Evolutionary conservation across 2,797 vertebrate species (phyloP).

Genomic region (Typhlichthys subterraneus): DNA sequence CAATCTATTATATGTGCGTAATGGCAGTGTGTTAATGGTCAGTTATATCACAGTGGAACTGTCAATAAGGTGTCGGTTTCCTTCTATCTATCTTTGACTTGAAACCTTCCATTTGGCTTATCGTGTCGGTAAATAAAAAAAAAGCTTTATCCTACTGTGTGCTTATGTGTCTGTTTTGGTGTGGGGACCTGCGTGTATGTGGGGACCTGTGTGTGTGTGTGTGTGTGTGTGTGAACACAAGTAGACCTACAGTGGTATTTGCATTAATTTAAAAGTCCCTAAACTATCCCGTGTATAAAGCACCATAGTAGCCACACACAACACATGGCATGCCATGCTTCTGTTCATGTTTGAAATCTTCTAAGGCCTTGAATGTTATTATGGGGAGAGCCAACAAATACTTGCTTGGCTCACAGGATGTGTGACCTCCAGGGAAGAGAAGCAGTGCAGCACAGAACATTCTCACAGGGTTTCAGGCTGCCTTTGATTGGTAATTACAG

Average conservation of each 20-base stretch:
- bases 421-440: conserved; percentile 41
- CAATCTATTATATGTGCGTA: too few species aligned
- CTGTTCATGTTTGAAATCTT: conserved; percentile 10
- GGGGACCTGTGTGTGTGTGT: neutral
- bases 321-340: conserved; percentile 18
- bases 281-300: conserved; percentile 18
- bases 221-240: neutral
- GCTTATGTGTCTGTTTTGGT: neutral
- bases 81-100: too few species aligned
- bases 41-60: too few species aligned
- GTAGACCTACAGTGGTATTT: neutral
- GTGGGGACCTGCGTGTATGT: too few species aligned
- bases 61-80: too few species aligned
- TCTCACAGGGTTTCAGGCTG: conserved; percentile 33
- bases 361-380: conserved; percentile 29
- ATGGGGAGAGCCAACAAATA: conserved; percentile 21
- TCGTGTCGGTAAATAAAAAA: neutral
- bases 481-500: conserved; percentile 60
- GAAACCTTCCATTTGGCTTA: too few species aligned
- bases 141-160: neutral
- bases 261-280: neutral
- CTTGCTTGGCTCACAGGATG: conserved; percentile 24
- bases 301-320: conserved; percentile 28
- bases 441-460: conserved; percentile 2
- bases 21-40: too few species aligned